Conservation (phyloP, 2,888 invertebrate species). For the Limenitis arthemis region DNA sequence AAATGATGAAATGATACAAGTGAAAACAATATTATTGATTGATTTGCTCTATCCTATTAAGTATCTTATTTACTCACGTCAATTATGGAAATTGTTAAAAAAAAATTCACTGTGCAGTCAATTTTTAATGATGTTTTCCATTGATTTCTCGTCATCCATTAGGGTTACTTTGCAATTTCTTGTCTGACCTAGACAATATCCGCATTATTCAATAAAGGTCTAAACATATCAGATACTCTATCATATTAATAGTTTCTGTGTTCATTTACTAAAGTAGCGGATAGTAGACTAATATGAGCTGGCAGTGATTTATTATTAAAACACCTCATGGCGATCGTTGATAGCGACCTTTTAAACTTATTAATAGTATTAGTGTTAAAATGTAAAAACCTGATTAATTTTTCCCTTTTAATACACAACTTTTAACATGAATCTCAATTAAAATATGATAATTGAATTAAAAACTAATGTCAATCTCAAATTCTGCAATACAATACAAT, state of each 20-base stretch:
- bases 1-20: background rate
- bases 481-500: too few species aligned
- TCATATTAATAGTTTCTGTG: conserved; percentile 38
- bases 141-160: background rate
- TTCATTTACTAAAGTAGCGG: conserved; percentile 19
- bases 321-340: background rate
- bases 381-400: too few species aligned
- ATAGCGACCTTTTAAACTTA: background rate
- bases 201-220: conserved; percentile 4
- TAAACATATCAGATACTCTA: conserved; percentile 44
- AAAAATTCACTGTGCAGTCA: too few species aligned
- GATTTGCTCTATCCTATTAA: conserved; percentile 4
- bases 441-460: too few species aligned
- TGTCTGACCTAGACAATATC: conserved; percentile 6
- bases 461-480: too few species aligned
- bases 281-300: conserved; percentile 11
- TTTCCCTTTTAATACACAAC: too few species aligned
- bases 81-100: too few species aligned
- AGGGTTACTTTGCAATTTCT: background rate
- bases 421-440: too few species aligned
- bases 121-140: too few species aligned
- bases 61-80: too few species aligned
- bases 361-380: background rate
- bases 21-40: conserved; percentile 5
- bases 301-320: conserved; percentile 23